Base-by-base conservation (phyloP, 2,888 invertebrate species). In the Drosophila paucipuncta region DNA sequence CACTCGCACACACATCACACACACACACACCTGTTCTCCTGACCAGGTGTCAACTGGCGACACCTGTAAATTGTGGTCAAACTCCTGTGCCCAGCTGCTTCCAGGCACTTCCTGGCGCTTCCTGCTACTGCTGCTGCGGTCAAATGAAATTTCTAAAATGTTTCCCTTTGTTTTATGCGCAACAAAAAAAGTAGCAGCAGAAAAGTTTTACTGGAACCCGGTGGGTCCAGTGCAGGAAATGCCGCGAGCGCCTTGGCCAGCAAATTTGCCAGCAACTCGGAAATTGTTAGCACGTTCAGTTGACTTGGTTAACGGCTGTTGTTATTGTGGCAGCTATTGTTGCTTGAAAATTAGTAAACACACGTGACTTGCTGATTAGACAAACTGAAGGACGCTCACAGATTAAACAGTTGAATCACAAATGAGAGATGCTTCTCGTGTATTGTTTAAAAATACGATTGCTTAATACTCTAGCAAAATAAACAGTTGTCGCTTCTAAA, bases 61-160 rank as follows among this genome's bases (percentile, higher is more conserved):
- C 91, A 90, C 91, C 91, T 90, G 91, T 90, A 91, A 91, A 91
- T 91, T 91, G 91, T 89, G 91, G 91, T 91, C 63, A 73, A 61
- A 68, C 69, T 60, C 47, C 35, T n/a, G n/a, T 57, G 39, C 22
- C 72, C 60, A 71, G 47, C 41, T 35, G 43, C 50, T 39, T 57
- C 35, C 25, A 55, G 41, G 59, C 72, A 60, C 68, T 70, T 53
- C 35, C 25, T 35, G 33, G 41, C 43, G 52, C 33, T 47, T 62
- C 53, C 64, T 62, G 47, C 63, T 71, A 52, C 68, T 69, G 68
- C 82, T 74, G 73, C 74, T 89, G 90, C 90, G 89, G 91, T 89
- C 88, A 90, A 86, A 91, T 89, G 83, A 90, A 90, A 90, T 88
- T 90, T 91, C 85, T 83, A 78, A 87, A 87, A 88, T 90, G 78